Evolutionary conservation across 2,113 vertebrate genomes (phyloP).

Genomic region (Dryoscopus gambensis): DNA sequence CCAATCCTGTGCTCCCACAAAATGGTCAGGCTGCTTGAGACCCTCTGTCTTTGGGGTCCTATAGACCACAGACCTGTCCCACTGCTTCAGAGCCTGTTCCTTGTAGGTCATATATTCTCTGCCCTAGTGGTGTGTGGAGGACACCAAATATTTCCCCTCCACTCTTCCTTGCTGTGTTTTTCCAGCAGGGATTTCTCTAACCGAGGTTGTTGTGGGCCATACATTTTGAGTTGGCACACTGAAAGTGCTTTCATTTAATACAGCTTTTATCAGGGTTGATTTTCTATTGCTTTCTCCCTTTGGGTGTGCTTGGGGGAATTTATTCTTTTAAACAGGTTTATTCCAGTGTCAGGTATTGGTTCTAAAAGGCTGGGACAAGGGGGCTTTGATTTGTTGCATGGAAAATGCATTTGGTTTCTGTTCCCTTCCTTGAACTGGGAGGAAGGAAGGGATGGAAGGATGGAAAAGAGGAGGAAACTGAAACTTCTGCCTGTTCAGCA

Average conservation of each 20-base stretch:
- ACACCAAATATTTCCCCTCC: neutral
- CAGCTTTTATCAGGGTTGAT: neutral
- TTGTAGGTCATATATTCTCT: neutral
- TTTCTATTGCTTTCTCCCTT: neutral
- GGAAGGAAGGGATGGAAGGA: neutral
- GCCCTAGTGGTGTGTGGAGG: neutral
- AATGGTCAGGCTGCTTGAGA: accelerated
- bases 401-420: neutral
- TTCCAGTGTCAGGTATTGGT: neutral
- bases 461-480: neutral
- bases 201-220: neutral
- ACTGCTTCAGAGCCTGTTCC: neutral
- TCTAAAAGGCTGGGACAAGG: neutral
- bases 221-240: neutral
- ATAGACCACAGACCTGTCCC: neutral
- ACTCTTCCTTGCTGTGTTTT: neutral
- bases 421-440: neutral
- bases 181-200: neutral
- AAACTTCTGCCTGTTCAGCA: neutral
- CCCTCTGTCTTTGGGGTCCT: neutral
- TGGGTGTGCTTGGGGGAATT: neutral
- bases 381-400: neutral
- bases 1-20: neutral
- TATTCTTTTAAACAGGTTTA: slow-evolving; percentile 33
- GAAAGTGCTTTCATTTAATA: neutral